Base-by-base conservation (phyloP, 2,113 vertebrate genomes). In the Lonchura striata region DNA sequence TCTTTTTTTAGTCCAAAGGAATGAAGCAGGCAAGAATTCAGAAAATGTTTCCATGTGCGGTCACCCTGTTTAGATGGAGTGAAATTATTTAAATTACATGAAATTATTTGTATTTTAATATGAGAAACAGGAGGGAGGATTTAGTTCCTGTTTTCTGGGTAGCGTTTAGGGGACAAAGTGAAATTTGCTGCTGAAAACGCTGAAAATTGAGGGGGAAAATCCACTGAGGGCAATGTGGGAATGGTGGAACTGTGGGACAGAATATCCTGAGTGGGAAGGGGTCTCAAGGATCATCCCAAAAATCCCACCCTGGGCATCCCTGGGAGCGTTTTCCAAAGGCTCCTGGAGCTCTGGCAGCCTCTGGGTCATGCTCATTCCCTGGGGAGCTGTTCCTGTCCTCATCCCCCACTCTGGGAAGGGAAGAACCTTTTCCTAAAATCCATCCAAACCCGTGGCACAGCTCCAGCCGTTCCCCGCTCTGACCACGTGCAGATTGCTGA, bases 401-500 rank as follows among this genome's bases (percentile, higher is more conserved):
- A 5, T 28, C 5, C 7, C 20, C 21, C 19, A 2, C 33, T 54
- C 22, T 61, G 74, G 16, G n/a, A 33, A 42, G 39, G 35, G 44
- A 61, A 39, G 22, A 33, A 30, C 33, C 14, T 74, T 57, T 44
- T 10, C 60, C 76, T 24, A 18, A 54, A 37, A 54, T 46, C 49
- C 60, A 30, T 13, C 59, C 47, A 64, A 28, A 16, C 22, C 46
- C 74, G 3, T 33, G 57, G 57, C 28, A 33, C 30, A 27, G 44
- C 35, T 33, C 41, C 7, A 9, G 59, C 47, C 14, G 1, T 13
- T 41, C n/a, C 30, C 39, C 61, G 1, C 14, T 21, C 31, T 20
- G 44, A 47, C 11, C 11, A 4, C 27, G 15, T 21, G n/a, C 2
- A 3, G 28, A 3, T 6, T 0, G 2, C 46, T 19, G 25, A 5